These are phyloP conservation scores for Euborellia annulipes DNA, from an alignment of 1,140 invertebrate species.

Conservation along the genomic window DNA sequence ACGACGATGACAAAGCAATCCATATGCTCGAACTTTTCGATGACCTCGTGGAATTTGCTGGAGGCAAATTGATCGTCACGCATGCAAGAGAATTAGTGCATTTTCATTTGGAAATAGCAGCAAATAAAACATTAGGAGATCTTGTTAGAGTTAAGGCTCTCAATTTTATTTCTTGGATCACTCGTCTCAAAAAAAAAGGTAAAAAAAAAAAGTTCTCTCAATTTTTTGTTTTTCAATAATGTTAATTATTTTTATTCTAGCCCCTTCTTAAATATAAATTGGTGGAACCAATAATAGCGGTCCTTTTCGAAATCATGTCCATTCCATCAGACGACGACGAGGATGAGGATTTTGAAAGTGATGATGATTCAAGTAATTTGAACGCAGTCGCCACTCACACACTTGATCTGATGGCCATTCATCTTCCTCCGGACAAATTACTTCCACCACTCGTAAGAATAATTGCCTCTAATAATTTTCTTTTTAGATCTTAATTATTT, in stretches of 20 bases:
- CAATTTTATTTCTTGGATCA: slow-evolving; percentile 44
- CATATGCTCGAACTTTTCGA: slow-evolving; percentile 56
- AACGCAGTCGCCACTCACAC: slow-evolving; percentile 52
- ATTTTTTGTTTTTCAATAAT: no score
- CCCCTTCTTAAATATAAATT: slow-evolving; percentile 55
- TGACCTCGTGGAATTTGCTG: slow-evolving; percentile 48
- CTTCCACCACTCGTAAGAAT: slow-evolving; percentile 45
- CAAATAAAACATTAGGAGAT: slow-evolving; percentile 35
- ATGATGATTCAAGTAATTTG: slow-evolving; percentile 40
- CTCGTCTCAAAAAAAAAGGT: slow-evolving; percentile 53
- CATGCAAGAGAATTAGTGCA: slow-evolving; percentile 46
- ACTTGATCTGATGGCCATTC: slow-evolving; percentile 55
- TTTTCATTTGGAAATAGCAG: slow-evolving; percentile 46
- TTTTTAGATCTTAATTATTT: slow-evolving; percentile 5
- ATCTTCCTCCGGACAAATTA: slow-evolving; percentile 61
- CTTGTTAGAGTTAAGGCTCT: slow-evolving; percentile 48
- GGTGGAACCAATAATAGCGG: slow-evolving; percentile 49
- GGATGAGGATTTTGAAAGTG: slow-evolving; percentile 40
- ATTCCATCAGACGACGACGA: slow-evolving; percentile 36
- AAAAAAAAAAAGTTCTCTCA: slow-evolving; percentile 16
- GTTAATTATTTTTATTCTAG: slow-evolving; percentile 23
- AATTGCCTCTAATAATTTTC: slow-evolving; percentile 9
- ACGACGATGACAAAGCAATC: slow-evolving; percentile 40
- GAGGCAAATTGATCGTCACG: slow-evolving; percentile 41
- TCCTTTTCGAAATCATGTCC: slow-evolving; percentile 52